Conservation (phyloP, 2,888 invertebrate genomes). For the Cryptophagus acutangulus region DNA sequence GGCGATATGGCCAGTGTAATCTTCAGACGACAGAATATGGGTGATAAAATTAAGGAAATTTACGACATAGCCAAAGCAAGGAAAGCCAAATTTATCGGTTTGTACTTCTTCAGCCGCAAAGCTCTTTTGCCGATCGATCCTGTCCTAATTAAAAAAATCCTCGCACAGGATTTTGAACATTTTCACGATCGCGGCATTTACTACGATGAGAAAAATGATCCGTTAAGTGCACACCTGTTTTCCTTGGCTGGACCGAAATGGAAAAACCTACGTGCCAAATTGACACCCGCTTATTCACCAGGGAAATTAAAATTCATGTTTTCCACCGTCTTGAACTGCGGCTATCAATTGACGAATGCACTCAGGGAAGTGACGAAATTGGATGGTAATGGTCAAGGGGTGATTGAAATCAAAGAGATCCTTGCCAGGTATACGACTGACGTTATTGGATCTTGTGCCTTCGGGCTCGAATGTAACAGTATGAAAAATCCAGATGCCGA, state of each 20-base stretch:
- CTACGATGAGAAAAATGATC: conserved; percentile 57
- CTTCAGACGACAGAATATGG: conserved; percentile 55
- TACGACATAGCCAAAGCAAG: conserved; percentile 51
- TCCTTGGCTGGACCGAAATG: conserved; percentile 56
- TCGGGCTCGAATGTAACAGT: conserved; percentile 58
- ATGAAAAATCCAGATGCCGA: conserved; percentile 54
- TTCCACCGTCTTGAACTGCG: conserved; percentile 54
- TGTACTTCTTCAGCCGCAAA: conserved; percentile 59
- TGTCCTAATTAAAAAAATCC: conserved; percentile 55
- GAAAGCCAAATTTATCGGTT: conserved; percentile 50
- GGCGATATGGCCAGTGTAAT: conserved; percentile 58
- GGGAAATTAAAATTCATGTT: conserved; percentile 65
- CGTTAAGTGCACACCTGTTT: conserved; percentile 58
- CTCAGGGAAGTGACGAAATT: conserved; percentile 39
- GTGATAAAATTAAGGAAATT: conserved; percentile 56
- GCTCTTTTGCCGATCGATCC: conserved; percentile 60
- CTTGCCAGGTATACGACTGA: conserved; percentile 59
- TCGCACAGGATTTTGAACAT: conserved; percentile 55
- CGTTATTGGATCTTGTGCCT: conserved; percentile 58
- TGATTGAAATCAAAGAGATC: conserved; percentile 49
- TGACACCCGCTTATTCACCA: conserved; percentile 64
- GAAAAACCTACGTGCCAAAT: conserved; percentile 58
- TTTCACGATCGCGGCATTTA: conserved; percentile 64
- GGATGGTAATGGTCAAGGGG: conserved; percentile 20
- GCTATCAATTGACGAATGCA: conserved; percentile 50